Conservation (phyloP, 2,113 vertebrate species). For the Opisthocomus hoazin region DNA sequence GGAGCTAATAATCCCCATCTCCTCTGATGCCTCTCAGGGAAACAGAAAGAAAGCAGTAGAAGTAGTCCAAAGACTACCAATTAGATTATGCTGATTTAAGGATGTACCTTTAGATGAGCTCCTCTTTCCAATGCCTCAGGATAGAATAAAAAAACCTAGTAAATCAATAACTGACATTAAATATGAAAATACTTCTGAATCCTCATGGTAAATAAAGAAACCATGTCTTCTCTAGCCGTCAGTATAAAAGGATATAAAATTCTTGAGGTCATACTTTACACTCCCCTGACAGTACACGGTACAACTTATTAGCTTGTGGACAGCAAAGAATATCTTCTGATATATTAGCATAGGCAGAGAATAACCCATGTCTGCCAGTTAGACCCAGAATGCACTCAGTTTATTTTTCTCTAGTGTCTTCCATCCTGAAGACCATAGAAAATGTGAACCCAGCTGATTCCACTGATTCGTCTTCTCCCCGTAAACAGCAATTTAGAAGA, state of each 20-base stretch:
- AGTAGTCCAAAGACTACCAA: neutral
- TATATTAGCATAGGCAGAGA: neutral
- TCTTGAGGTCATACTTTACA: neutral
- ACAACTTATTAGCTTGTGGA: slow-evolving; percentile 4
- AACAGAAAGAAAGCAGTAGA: neutral
- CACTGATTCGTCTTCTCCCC: neutral
- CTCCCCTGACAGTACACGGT: neutral
- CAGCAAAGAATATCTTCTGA: neutral
- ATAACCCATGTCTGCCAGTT: neutral
- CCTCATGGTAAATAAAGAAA: slow-evolving; percentile 9
- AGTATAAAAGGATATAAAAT: slow-evolving; percentile 10
- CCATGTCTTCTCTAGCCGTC: neutral
- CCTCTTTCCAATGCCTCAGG: neutral
- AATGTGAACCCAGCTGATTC: neutral
- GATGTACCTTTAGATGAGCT: neutral
- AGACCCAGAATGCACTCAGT: neutral
- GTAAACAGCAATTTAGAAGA: slow-evolving; percentile 18
- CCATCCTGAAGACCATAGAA: neutral
- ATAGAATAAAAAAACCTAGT: neutral
- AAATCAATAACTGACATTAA: slow-evolving; percentile 14
- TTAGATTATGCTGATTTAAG: neutral
- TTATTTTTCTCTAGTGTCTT: neutral
- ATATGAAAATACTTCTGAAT: slow-evolving; percentile 14
- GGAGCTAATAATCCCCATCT: neutral
- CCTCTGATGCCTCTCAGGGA: neutral